phyloP scores from a whole-genome alignment of 2,797 vertebrate species.

The Simalia tracyae region DNA sequence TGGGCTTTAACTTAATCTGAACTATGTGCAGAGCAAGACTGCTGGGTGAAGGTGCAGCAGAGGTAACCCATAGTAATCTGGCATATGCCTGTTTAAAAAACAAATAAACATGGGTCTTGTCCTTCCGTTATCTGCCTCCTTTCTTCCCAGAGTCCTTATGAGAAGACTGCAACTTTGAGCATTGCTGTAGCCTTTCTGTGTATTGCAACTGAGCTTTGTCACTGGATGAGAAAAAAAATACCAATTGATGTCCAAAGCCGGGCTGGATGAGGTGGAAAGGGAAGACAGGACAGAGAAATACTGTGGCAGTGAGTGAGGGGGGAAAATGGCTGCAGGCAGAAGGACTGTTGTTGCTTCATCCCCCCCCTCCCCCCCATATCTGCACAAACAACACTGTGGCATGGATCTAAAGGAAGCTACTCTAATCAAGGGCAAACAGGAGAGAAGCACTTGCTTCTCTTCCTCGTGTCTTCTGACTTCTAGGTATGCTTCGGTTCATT shows the following conservation, averaged over 20 bases:
- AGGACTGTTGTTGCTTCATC: not conserved
- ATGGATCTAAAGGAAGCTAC: not conserved
- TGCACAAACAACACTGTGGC: not conserved
- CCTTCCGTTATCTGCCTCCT: not conserved
- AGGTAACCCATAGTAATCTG: not conserved
- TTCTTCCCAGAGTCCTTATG: not conserved
- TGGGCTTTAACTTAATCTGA: not conserved
- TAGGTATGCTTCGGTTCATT: not conserved
- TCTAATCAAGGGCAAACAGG: not conserved
- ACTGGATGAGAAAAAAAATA: not conserved
- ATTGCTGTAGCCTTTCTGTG: rapidly evolving
- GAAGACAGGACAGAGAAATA: not conserved
- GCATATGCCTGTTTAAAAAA: not conserved
- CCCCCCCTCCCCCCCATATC: not conserved
- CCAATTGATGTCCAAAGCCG: not conserved
- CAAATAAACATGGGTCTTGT: not conserved
- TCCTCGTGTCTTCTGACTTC: not conserved
- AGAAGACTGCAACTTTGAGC: not conserved
- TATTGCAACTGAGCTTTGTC: not conserved
- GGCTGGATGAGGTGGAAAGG: not conserved
- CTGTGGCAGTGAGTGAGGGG: too few relatives aligned
- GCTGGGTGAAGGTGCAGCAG: not conserved
- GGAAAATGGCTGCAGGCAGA: not conserved
- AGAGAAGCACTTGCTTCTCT: not conserved
- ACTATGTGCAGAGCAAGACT: not conserved